Percentiles rank a stretch among this genome's conserved stretches.
Conservation (phyloP, 2,888 invertebrate genomes). For the Entomobrya proxima region DNA sequence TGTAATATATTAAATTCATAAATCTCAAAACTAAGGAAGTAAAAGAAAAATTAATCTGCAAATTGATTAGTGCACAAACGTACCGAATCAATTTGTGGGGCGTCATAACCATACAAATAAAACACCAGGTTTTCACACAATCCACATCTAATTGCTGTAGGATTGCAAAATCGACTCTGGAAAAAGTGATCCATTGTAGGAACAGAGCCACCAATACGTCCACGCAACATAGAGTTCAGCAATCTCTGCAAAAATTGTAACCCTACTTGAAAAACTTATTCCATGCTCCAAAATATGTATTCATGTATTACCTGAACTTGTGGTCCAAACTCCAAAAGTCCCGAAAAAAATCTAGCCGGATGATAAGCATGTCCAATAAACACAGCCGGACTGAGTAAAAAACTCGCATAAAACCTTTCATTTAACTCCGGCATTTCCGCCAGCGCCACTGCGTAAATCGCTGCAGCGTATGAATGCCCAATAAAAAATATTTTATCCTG, state of each 20-base stretch:
- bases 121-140: conserved; percentile 28
- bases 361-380: conserved; percentile 42
- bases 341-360: conserved; percentile 18
- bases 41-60: background rate
- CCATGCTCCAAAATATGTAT: no score
- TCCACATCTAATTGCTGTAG: conserved; percentile 12
- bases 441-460: conserved; percentile 26
- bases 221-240: background rate
- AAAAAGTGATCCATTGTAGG: background rate
- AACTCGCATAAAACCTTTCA: conserved; percentile 1
- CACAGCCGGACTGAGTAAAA: conserved; percentile 25
- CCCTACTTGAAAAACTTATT: no score
- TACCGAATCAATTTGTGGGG: conserved; percentile 29
- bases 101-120: conserved; percentile 40
- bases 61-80: background rate
- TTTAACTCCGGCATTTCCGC: conserved; percentile 38
- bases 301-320: background rate
- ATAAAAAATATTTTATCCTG: conserved; percentile 28
- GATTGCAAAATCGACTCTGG: background rate
- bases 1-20: background rate
- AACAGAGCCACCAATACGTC: background rate
- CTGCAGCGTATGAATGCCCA: conserved; percentile 24
- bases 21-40: background rate
- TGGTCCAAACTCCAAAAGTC: background rate
- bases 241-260: background rate